These are phyloP conservation scores for Euborellia annulipes DNA, from an alignment of 1,140 invertebrate genomes.

Conservation along the genomic window DNA sequence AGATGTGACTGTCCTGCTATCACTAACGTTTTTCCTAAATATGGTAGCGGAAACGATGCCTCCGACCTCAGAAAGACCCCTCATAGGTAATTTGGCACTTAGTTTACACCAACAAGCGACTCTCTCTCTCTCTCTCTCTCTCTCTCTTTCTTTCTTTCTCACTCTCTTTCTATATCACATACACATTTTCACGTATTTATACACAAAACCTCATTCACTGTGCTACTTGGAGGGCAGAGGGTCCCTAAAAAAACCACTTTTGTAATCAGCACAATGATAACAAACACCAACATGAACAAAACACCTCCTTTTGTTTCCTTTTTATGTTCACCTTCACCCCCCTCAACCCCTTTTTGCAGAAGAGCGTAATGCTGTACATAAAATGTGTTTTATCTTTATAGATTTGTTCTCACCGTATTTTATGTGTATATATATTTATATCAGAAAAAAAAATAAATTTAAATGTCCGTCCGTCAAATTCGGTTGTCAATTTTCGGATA, in stretches of 20 bases:
- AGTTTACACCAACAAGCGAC: neutral
- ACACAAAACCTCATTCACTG: too few species aligned
- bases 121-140: neutral
- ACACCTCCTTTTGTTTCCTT: too few species aligned
- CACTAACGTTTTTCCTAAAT: conserved; percentile 55
- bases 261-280: neutral
- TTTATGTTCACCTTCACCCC: too few species aligned
- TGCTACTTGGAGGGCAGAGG: too few species aligned
- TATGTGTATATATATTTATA: too few species aligned
- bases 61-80: conserved; percentile 46
- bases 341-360: too few species aligned
- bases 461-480: too few species aligned
- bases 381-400: too few species aligned
- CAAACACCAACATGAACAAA: neutral
- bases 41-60: conserved; percentile 46
- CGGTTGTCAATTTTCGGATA: too few species aligned
- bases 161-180: neutral
- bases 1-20: conserved; percentile 56
- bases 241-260: neutral
- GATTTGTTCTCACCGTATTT: too few species aligned
- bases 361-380: too few species aligned
- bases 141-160: neutral
- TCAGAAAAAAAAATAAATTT: too few species aligned
- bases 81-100: conserved; percentile 36
- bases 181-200: neutral